Evolutionary conservation across 1,140 invertebrate genomes (phyloP).

Genomic region (Drosophila kohkoa): DNA sequence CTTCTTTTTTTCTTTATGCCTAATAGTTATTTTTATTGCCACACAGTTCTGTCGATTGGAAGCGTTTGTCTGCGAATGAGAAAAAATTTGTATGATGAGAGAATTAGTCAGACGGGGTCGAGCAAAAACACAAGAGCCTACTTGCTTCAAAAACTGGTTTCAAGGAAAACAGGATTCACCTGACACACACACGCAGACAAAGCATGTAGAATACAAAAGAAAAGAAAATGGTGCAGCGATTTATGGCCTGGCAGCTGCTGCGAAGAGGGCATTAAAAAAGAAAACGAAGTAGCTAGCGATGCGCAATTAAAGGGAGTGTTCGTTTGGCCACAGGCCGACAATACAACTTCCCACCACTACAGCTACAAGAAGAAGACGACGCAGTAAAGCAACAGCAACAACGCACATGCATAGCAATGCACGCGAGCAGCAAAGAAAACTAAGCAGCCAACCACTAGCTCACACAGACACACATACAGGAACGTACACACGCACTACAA

Average conservation of each 20-base stretch:
- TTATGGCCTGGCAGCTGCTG: constrained; percentile 65
- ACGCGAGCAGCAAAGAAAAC: constrained; percentile 43
- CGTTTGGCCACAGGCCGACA: constrained; percentile 35
- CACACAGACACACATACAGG: constrained; percentile 19
- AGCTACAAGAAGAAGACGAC: constrained; percentile 23
- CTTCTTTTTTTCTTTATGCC: constrained; percentile 12
- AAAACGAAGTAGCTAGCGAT: constrained; percentile 51
- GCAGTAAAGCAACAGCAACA: constrained; percentile 40
- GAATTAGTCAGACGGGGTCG: constrained; percentile 15
- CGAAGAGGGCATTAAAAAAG: constrained; percentile 49
- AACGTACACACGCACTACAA: constrained; percentile 2
- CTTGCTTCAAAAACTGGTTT: constrained; percentile 66
- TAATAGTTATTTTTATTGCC: constrained; percentile 52
- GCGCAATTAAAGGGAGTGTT: constrained; percentile 74
- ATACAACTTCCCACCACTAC: constrained; percentile 45
- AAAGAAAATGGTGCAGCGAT: constrained; percentile 79
- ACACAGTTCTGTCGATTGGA: constrained; percentile 37
- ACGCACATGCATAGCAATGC: constrained; percentile 71
- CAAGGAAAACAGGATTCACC: constrained; percentile 80
- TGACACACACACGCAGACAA: constrained; percentile 33
- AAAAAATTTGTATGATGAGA: constrained; percentile 7
- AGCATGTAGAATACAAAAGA: constrained; percentile 34
- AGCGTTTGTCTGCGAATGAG: constrained; percentile 43
- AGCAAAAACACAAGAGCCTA: constrained; percentile 28
- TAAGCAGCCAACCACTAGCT: constrained; percentile 62